A percentile compares a stretch with the other conserved stretches of the same genome.
These are phyloP conservation scores for Hippopotamus amphibius DNA, from an alignment of 2,113 vertebrate genomes.

Conservation along the genomic window DNA sequence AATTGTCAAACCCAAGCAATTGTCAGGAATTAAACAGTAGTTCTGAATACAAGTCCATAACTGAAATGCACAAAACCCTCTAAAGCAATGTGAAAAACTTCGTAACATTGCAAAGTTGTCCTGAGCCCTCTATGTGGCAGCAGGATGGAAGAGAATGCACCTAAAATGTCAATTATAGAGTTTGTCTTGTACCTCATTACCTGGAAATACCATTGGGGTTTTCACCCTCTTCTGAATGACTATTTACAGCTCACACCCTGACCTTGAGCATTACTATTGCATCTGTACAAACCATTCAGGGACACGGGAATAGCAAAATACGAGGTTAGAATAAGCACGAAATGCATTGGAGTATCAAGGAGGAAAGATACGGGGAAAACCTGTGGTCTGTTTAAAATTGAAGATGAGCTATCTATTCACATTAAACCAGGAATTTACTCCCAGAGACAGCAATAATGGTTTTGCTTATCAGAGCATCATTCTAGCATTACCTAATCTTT, in stretches of 20 bases:
- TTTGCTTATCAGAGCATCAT: background rate
- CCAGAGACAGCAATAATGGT: background rate
- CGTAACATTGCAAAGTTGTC: conserved; percentile 77
- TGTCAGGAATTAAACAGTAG: conserved; percentile 80
- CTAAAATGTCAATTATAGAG: conserved; percentile 80
- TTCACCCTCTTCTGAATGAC: conserved; percentile 74
- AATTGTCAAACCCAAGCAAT: conserved; percentile 80
- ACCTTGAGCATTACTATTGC: conserved; percentile 79
- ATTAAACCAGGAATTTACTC: conserved; percentile 48
- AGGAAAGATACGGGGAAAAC: background rate
- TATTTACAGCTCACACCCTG: conserved; percentile 75
- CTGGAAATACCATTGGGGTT: conserved; percentile 74
- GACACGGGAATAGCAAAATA: conserved; percentile 61
- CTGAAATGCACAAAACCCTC: conserved; percentile 76
- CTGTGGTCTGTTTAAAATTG: background rate
- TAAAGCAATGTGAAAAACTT: conserved; percentile 77
- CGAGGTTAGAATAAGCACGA: conserved; percentile 63
- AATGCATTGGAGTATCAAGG: conserved; percentile 58
- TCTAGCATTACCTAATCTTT: background rate
- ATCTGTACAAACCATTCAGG: conserved; percentile 68
- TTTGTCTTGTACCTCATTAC: conserved; percentile 83
- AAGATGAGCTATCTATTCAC: conserved; percentile 61
- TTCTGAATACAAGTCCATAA: conserved; percentile 79
- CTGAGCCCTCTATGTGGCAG: conserved; percentile 60
- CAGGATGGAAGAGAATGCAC: conserved; percentile 71